Conservation (phyloP, 2,797 vertebrate genomes). For the Alfaro cultratus region DNA sequence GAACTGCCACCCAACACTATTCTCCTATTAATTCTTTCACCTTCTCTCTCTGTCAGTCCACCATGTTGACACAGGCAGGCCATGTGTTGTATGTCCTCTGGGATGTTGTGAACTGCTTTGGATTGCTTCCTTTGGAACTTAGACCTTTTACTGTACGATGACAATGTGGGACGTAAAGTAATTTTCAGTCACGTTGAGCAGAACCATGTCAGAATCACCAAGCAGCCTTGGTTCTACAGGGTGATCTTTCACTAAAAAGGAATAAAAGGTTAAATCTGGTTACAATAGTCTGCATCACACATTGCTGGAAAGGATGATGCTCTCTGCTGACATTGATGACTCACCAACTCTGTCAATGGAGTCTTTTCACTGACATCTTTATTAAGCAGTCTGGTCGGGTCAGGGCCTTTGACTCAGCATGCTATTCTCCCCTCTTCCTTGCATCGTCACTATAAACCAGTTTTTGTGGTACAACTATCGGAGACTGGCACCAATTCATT, state of each 20-base stretch:
- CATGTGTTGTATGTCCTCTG: slow-evolving; percentile 56
- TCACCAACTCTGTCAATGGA: slow-evolving; percentile 48
- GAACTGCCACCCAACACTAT: slow-evolving; percentile 18
- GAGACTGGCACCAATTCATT: slow-evolving; percentile 24
- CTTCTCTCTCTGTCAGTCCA: slow-evolving; percentile 26
- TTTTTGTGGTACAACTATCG: slow-evolving; percentile 31
- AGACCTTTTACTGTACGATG: not conserved
- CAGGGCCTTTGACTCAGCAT: slow-evolving; percentile 55
- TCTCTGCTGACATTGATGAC: slow-evolving; percentile 50
- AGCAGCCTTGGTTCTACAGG: slow-evolving; percentile 27
- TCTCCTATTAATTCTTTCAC: slow-evolving; percentile 23
- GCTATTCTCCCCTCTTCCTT: slow-evolving; percentile 9
- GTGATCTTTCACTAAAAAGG: slow-evolving; percentile 25
- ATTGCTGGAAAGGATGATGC: slow-evolving; percentile 57
- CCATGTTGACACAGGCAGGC: slow-evolving; percentile 63
- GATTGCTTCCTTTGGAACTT: slow-evolving; percentile 12
- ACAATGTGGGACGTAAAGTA: not conserved
- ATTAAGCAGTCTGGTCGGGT: slow-evolving; percentile 43
- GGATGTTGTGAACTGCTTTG: slow-evolving; percentile 54
- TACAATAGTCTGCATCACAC: slow-evolving; percentile 28
- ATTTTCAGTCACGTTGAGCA: slow-evolving; percentile 18
- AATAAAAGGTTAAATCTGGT: slow-evolving; percentile 34
- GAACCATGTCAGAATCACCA: not conserved
- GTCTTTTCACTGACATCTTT: slow-evolving; percentile 58
- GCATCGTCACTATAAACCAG: not conserved